These are phyloP conservation scores for Paracentrotus lividus DNA, from an alignment of 53 echinoderm and acorn worm genomes.

Conservation along the genomic window DNA sequence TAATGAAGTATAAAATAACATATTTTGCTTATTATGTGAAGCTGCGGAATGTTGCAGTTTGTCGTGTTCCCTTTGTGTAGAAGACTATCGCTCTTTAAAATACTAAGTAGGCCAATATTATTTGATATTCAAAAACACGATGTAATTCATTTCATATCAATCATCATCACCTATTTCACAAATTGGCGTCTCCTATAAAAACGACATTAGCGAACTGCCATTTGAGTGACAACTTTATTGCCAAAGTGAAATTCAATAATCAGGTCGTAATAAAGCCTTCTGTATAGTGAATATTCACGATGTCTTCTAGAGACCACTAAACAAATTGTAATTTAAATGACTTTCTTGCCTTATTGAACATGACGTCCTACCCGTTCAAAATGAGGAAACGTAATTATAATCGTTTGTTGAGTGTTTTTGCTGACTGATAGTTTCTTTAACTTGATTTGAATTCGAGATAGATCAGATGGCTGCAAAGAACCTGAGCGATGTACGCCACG, in stretches of 20 bases:
- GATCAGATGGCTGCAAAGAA: not conserved
- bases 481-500: not conserved
- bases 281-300: not conserved
- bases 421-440: not conserved
- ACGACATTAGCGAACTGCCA: not conserved
- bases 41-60: too few relatives aligned
- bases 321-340: not conserved
- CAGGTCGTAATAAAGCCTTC: not conserved
- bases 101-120: not conserved
- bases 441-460: not conserved
- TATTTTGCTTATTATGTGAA: too few relatives aligned
- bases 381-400: not conserved
- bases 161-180: not conserved
- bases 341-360: not conserved
- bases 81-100: too few relatives aligned
- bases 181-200: not conserved
- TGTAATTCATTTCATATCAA: constrained; percentile 14
- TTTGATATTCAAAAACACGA: too few relatives aligned
- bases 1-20: too few relatives aligned
- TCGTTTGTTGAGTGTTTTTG: not conserved
- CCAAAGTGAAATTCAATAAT: not conserved
- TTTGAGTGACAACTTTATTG: not conserved
- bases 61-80: too few relatives aligned
- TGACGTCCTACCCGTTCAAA: not conserved
- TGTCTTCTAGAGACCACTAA: not conserved